These are phyloP conservation scores for Anguilla pacifica DNA, from an alignment of 2,797 vertebrate genomes.

Conservation along the genomic window DNA sequence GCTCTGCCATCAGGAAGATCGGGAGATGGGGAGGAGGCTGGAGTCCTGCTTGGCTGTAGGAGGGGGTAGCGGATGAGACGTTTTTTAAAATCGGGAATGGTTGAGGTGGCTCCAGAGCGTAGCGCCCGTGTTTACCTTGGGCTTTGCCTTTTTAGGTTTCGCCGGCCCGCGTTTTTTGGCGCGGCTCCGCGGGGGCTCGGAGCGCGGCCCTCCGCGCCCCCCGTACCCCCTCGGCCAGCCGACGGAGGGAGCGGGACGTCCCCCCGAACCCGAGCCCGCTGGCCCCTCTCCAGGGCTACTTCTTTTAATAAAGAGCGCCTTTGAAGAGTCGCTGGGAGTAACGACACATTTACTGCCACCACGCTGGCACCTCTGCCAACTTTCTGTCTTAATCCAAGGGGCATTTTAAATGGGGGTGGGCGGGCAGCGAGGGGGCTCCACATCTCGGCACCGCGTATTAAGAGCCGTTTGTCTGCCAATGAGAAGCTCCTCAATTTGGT, in stretches of 20 bases:
- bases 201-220: background rate
- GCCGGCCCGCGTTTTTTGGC: background rate
- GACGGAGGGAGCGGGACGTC: conserved; percentile 11
- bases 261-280: conserved; percentile 34
- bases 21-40: background rate
- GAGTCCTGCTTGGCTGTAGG: background rate
- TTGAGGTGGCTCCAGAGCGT: background rate
- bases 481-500: conserved; percentile 49
- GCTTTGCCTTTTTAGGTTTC: background rate
- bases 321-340: conserved; percentile 57
- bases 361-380: conserved; percentile 48
- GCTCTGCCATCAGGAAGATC: background rate
- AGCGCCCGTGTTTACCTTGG: conserved; percentile 12
- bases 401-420: conserved; percentile 47
- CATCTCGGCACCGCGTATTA: conserved; percentile 42
- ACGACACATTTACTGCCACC: conserved; percentile 50
- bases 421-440: conserved; percentile 30
- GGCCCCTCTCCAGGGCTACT: conserved; percentile 46
- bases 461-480: conserved; percentile 44
- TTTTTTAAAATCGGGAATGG: conserved; percentile 5
- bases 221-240: conserved; percentile 15
- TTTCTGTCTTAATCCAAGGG: conserved; percentile 52
- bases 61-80: background rate
- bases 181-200: background rate
- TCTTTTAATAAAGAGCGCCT: conserved; percentile 53